These are phyloP conservation scores for Anorthoa munda DNA, from an alignment of 2,888 invertebrate genomes.

Conservation along the genomic window DNA sequence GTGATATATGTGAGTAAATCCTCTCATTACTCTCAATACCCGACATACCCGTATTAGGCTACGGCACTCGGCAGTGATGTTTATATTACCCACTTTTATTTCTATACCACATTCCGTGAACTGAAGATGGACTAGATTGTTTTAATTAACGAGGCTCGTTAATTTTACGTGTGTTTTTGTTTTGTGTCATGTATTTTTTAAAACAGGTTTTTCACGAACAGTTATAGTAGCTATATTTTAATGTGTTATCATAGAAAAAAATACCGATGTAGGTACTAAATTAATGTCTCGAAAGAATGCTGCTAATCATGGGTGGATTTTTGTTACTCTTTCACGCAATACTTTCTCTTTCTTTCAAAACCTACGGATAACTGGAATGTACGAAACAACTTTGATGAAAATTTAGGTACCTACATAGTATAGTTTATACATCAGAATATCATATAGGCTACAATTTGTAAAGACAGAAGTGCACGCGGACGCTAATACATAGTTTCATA, in stretches of 20 bases:
- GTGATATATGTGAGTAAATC: conserved; percentile 8
- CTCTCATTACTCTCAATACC: conserved; percentile 9
- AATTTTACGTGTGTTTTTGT: not conserved
- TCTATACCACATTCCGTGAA: conserved; percentile 6
- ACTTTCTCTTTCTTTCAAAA: no score
- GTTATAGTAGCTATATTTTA: no score
- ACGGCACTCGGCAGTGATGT: conserved; percentile 35
- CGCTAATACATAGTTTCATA: no score
- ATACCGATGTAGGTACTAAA: not conserved
- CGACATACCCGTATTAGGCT: conserved; percentile 1
- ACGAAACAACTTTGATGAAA: no score
- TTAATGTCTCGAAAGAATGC: not conserved
- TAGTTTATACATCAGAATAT: no score
- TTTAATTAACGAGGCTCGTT: conserved; percentile 7
- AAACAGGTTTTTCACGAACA: no score
- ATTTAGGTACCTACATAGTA: no score
- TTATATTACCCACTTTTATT: conserved; percentile 22
- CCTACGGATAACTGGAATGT: no score
- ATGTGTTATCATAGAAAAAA: no score
- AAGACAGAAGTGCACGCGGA: no score
- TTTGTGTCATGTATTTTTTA: not conserved
- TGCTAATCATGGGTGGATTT: not conserved
- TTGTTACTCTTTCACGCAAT: not conserved
- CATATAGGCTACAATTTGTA: no score
- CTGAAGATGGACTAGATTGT: conserved; percentile 8